A percentile compares a stretch with the other conserved stretches of the same genome.
Evolutionary conservation across 2,888 invertebrate genomes (phyloP).

Genomic region (Endomychus coccineus): DNA sequence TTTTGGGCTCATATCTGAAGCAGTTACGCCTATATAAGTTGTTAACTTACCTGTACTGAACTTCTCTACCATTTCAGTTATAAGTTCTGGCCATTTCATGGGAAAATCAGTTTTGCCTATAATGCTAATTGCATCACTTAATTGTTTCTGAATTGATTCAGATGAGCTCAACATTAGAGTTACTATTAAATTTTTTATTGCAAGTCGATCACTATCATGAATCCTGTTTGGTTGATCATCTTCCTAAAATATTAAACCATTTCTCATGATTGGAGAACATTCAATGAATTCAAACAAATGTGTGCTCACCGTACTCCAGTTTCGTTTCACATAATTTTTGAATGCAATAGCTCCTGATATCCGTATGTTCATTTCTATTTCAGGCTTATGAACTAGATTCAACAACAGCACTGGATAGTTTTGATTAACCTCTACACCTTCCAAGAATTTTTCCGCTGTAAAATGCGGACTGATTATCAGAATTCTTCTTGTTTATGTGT

Average conservation of each 20-base stretch:
- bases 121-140: constrained; percentile 91
- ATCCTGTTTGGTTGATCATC: constrained; percentile 76
- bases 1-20: too few relatives aligned
- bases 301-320: constrained; percentile 83
- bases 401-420: constrained; percentile 84
- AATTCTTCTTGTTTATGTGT: too few relatives aligned
- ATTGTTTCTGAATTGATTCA: constrained; percentile 83
- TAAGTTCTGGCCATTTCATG: constrained; percentile 88
- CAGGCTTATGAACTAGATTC: constrained; percentile 76
- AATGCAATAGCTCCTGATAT: constrained; percentile 90
- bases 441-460: constrained; percentile 85
- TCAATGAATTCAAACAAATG: constrained; percentile 7
- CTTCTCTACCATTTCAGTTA: constrained; percentile 88
- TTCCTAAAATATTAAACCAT: constrained; percentile 38
- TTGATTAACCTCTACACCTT: constrained; percentile 82
- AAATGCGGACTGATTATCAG: constrained; percentile 27
- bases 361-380: constrained; percentile 72
- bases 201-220: constrained; percentile 66
- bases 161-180: constrained; percentile 90
- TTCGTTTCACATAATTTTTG: constrained; percentile 93
- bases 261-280: background rate
- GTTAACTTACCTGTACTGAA: constrained; percentile 61
- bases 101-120: constrained; percentile 98
- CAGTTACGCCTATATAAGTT: background rate
- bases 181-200: constrained; percentile 81